These are phyloP conservation scores for Phyllostomus discolor DNA, from an alignment of 2,113 vertebrate species.

Conservation along the genomic window DNA sequence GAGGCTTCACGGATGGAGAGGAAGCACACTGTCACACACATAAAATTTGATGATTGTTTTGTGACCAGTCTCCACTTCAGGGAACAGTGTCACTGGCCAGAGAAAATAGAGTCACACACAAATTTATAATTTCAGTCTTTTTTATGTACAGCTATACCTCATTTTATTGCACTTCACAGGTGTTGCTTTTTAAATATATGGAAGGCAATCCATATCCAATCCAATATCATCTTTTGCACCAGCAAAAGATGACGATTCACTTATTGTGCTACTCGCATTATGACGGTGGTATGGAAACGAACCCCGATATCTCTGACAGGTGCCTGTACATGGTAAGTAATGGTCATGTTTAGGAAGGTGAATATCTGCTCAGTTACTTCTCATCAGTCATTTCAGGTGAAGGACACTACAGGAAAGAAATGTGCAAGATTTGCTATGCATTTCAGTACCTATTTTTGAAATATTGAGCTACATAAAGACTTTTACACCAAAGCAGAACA, in stretches of 20 bases:
- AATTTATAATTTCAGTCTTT: not conserved
- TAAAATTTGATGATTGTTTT: not conserved
- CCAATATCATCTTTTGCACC: too few species aligned
- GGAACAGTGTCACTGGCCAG: not conserved
- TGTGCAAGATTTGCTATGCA: not conserved
- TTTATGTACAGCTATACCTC: not conserved
- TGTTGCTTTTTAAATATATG: not conserved
- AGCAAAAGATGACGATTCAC: not conserved
- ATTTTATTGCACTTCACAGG: not conserved
- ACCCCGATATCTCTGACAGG: not conserved
- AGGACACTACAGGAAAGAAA: not conserved
- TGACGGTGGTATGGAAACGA: not conserved
- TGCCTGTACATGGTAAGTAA: not conserved
- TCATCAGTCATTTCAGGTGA: not conserved
- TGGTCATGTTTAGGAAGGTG: not conserved
- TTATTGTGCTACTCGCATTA: not conserved
- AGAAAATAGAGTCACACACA: not conserved
- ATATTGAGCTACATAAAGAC: not conserved
- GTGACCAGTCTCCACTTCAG: not conserved
- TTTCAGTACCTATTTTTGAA: not conserved
- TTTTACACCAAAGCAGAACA: not conserved
- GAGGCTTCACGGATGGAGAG: not conserved
- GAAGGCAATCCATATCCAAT: too few species aligned
- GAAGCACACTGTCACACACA: not conserved
- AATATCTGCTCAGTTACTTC: not conserved